These are phyloP conservation scores for Hemibates koningsi DNA, from an alignment of 2,113 vertebrate genomes.

Conservation along the genomic window DNA sequence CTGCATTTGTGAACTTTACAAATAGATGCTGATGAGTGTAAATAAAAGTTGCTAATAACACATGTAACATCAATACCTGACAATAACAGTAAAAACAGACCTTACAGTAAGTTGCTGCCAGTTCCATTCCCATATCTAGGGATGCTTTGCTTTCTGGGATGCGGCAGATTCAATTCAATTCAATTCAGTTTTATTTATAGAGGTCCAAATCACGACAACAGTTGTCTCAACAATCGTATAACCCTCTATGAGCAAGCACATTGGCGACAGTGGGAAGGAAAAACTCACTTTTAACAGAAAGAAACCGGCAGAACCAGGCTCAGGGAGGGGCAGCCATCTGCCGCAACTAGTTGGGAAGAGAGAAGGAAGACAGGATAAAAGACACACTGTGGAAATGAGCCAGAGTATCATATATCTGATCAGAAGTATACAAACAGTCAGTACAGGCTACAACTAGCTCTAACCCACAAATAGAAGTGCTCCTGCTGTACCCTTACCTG, in stretches of 20 bases:
- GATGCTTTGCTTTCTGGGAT: background rate
- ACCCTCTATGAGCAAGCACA: background rate
- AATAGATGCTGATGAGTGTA: background rate
- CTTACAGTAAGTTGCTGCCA: background rate
- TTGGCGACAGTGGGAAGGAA: background rate
- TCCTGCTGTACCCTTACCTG: background rate
- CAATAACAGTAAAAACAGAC: background rate
- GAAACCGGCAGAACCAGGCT: background rate
- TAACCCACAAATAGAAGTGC: background rate
- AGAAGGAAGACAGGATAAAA: background rate
- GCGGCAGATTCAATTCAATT: background rate
- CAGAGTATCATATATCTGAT: background rate
- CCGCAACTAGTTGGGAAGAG: background rate
- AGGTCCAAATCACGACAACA: background rate
- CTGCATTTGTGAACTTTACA: background rate
- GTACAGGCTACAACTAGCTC: background rate
- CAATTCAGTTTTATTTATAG: background rate
- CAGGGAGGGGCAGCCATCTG: background rate
- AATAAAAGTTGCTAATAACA: background rate
- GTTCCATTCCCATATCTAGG: background rate
- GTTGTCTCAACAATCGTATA: background rate
- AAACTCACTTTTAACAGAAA: background rate
- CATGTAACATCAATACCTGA: background rate
- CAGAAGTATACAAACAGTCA: background rate
- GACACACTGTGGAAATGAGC: background rate